These are phyloP conservation scores for Chrysomallon squamiferum DNA, from an alignment of 1,140 invertebrate species.

Conservation along the genomic window DNA sequence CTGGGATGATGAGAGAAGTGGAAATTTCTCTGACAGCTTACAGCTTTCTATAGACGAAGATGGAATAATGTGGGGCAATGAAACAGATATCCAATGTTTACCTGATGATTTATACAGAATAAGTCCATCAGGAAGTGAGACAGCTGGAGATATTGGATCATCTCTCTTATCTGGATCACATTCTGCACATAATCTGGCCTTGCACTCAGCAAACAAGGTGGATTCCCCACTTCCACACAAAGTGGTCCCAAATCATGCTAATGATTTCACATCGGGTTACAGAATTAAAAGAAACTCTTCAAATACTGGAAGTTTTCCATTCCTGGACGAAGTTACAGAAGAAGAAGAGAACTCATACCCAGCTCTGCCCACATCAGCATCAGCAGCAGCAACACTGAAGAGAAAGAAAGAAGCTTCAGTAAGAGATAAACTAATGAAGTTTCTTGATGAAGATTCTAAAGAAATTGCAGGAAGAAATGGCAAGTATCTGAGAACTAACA, in stretches of 20 bases:
- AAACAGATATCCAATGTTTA: background rate
- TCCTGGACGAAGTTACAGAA: background rate
- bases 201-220: background rate
- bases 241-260: background rate
- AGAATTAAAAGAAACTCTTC: background rate
- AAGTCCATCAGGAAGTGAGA: constrained; percentile 20
- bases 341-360: background rate
- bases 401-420: background rate
- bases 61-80: constrained; percentile 32
- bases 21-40: background rate
- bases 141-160: constrained; percentile 16
- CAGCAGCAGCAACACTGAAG: background rate
- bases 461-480: background rate
- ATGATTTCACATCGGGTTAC: background rate
- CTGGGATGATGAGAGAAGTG: too few relatives aligned
- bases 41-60: constrained; percentile 30
- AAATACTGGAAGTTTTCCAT: background rate
- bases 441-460: background rate
- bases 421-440: constrained; percentile 3
- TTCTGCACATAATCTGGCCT: background rate
- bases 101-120: constrained; percentile 9
- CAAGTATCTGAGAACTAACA: background rate
- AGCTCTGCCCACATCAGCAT: too few relatives aligned
- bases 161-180: constrained; percentile 8
- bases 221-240: constrained; percentile 3